Conservation (phyloP, 2,113 vertebrate genomes). For the Barbus barbus region DNA sequence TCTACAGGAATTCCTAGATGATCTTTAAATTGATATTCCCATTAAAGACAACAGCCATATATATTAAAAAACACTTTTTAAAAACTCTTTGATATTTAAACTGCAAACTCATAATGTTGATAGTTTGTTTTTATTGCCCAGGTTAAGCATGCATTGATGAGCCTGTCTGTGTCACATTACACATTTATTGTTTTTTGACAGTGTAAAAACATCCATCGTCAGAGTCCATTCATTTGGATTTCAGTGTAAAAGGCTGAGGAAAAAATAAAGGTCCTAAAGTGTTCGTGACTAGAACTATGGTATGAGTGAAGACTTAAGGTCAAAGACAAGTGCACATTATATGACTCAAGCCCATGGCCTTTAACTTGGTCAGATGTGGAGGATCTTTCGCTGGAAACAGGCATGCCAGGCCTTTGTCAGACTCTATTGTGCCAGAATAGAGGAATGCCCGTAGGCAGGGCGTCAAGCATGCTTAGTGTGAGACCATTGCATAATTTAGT, state of each 20-base stretch:
- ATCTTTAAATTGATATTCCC: constrained; percentile 50
- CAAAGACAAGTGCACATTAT: neutral
- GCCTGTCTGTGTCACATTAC: neutral
- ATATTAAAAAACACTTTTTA: too few relatives aligned
- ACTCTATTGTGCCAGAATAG: constrained; percentile 2
- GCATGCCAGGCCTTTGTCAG: constrained; percentile 45
- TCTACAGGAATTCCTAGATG: neutral
- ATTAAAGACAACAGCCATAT: too few relatives aligned
- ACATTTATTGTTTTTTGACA: neutral
- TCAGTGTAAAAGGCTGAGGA: neutral
- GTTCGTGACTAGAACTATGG: neutral
- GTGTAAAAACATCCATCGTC: neutral
- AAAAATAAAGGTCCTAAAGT: neutral
- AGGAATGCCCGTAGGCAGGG: constrained; percentile 7
- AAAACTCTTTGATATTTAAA: too few relatives aligned
- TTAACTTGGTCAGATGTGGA: neutral
- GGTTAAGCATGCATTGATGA: neutral
- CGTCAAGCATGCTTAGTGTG: neutral
- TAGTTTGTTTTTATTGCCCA: neutral
- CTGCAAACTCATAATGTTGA: neutral
- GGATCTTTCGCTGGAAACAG: constrained; percentile 59
- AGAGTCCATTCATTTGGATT: neutral
- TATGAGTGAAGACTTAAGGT: neutral
- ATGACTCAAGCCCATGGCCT: neutral
- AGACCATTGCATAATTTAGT: neutral